Conservation (phyloP, 2,797 vertebrate species). For the Chloroceryle amazona region DNA sequence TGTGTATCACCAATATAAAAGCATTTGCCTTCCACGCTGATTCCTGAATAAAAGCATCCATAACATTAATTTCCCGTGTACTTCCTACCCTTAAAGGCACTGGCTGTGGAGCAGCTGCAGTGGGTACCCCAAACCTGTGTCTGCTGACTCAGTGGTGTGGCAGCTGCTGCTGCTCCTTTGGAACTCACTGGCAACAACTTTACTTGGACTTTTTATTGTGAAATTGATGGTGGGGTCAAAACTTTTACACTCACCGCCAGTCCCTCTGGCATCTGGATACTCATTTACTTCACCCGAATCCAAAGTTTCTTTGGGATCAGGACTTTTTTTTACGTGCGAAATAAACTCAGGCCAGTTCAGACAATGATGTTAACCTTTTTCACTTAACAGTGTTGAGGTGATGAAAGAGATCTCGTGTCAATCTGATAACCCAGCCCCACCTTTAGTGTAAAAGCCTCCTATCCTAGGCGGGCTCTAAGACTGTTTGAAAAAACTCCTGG, state of each 20-base stretch:
- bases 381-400: neutral
- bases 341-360: neutral
- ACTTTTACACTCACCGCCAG: neutral
- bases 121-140: neutral
- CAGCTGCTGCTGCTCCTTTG: neutral
- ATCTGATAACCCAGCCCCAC: neutral
- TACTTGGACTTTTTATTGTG: neutral
- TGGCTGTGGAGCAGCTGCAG: neutral
- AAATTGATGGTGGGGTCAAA: neutral
- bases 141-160: neutral
- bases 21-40: neutral
- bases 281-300: neutral
- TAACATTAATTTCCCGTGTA: fast-evolving
- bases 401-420: neutral
- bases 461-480: neutral
- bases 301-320: neutral
- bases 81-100: neutral
- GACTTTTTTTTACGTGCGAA: neutral
- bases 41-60: neutral
- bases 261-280: neutral
- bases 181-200: neutral
- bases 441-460: neutral
- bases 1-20: neutral
- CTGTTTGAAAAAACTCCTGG: neutral
- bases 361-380: neutral